Evolutionary conservation across 2,888 invertebrate species (phyloP).

Genomic region (Candidula unifasciata): DNA sequence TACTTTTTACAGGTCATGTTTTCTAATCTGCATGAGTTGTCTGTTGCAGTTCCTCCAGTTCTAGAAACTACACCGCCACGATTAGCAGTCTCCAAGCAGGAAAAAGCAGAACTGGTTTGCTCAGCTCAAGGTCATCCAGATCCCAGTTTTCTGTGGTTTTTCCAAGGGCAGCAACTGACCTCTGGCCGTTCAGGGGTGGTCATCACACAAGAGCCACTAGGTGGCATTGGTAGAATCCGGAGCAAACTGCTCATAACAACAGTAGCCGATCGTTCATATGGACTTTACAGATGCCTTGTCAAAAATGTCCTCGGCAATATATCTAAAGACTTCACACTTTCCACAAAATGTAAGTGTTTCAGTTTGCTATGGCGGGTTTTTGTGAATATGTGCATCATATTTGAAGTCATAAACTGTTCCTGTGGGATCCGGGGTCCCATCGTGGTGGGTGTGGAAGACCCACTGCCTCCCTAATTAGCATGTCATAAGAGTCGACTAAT

Average conservation of each 20-base stretch:
- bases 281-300: conserved; percentile 63
- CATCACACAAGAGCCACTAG: conserved; percentile 22
- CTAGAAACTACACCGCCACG: conserved; percentile 50
- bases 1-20: not conserved
- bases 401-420: too few relatives aligned
- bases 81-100: conserved; percentile 59
- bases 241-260: conserved; percentile 53
- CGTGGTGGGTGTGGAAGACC: too few relatives aligned
- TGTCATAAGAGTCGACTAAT: too few relatives aligned
- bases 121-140: conserved; percentile 61
- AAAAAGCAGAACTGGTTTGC: conserved; percentile 59
- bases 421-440: too few relatives aligned
- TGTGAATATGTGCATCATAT: too few relatives aligned
- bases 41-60: conserved; percentile 60
- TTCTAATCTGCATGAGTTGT: too few relatives aligned
- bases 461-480: too few relatives aligned
- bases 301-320: conserved; percentile 61
- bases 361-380: not conserved
- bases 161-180: conserved; percentile 51
- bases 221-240: conserved; percentile 28
- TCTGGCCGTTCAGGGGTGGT: conserved; percentile 30
- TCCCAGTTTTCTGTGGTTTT: conserved; percentile 64
- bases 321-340: conserved; percentile 57
- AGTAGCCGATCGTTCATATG: conserved; percentile 58
- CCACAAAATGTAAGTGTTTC: conserved; percentile 60